phyloP scores from a whole-genome alignment of 2,888 invertebrate genomes.

The Drosophila percnosoma region DNA sequence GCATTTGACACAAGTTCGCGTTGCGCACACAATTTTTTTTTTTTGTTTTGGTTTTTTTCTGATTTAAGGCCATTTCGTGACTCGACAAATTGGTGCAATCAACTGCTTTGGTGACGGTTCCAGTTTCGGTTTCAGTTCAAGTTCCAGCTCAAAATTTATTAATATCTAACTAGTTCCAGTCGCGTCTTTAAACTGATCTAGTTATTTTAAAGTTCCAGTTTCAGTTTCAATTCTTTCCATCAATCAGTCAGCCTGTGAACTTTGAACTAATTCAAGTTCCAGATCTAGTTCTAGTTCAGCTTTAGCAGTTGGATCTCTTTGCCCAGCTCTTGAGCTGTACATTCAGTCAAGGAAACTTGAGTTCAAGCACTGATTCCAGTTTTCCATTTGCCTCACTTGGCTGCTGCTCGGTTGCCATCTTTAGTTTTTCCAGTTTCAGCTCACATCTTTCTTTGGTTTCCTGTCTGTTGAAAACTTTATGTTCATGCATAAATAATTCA shows the following conservation, averaged over 20 bases:
- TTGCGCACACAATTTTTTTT: conserved; percentile 10
- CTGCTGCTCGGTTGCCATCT: not conserved
- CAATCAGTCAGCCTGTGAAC: not conserved
- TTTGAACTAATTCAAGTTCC: not conserved
- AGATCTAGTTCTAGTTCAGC: not conserved
- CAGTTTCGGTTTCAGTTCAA: not conserved
- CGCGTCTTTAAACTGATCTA: not conserved
- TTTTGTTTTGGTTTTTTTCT: not conserved
- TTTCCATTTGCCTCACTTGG: not conserved
- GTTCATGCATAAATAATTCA: conserved; percentile 28
- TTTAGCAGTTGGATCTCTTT: not conserved
- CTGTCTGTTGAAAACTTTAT: not conserved
- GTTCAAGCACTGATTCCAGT: not conserved
- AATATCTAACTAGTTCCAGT: not conserved
- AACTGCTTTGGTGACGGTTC: not conserved
- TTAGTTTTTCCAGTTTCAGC: not conserved
- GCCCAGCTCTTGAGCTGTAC: not conserved
- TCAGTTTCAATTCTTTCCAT: not conserved
- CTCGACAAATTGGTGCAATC: conserved; percentile 10
- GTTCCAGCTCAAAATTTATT: not conserved
- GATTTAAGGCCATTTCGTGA: conserved; percentile 31
- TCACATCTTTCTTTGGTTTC: not conserved
- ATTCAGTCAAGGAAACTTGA: not conserved
- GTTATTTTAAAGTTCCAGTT: not conserved
- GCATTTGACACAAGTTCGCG: conserved; percentile 35